Evolutionary conservation across 2,888 invertebrate species (phyloP), one percentile per base, ranked within the genome.

Genomic region (Calliphora vomitoria): DNA sequence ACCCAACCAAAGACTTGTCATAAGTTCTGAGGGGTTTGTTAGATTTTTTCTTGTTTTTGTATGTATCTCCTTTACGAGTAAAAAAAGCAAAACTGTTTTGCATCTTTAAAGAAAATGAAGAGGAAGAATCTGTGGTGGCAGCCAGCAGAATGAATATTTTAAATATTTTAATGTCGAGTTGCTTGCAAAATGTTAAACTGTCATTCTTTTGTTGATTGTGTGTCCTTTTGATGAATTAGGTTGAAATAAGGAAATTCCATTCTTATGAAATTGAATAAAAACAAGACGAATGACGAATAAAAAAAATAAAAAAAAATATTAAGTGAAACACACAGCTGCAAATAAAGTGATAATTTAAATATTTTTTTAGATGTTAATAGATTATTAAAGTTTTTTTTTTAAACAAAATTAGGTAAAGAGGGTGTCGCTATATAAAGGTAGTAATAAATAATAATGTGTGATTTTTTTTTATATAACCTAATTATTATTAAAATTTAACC

Each of bases 211-310:
- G 85, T 85, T 82, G 84, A 87, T 85, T 85, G 85, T 79, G 85
- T 82, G 82, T 85, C 87, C 84, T 79, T 87, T 83, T 87, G 87
- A 87, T 87, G 87, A 85, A 87, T 87, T 85, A 82, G 87, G 68
- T 82, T 82, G 82, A 66, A 85, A 75, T 75, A 79, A 44, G 58
- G 53, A 74, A 85, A 87, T 87, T 69, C 35, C 47, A 64, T 75
- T 75, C 55, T 68, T 60, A 31, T 38, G 1, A 79, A 72, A 78
- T 64, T 76, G n/a, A 35, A 47, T 50, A 15, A 47, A 68, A 71
- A 53, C 11, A 69, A 69, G 50, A 44, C n/a, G 50, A 50, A 50
- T 50, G n/a, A 50, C 10, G 15, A 25, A 25, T 25, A 68, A 25
- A 69, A 69, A 25, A 25, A 25, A 25, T 1, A 25, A 25, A 25